A percentile compares a stretch with the other conserved stretches of the same genome.
These are phyloP conservation scores for Plagiodera versicolora DNA, from an alignment of 2,888 invertebrate species.

Conservation along the genomic window DNA sequence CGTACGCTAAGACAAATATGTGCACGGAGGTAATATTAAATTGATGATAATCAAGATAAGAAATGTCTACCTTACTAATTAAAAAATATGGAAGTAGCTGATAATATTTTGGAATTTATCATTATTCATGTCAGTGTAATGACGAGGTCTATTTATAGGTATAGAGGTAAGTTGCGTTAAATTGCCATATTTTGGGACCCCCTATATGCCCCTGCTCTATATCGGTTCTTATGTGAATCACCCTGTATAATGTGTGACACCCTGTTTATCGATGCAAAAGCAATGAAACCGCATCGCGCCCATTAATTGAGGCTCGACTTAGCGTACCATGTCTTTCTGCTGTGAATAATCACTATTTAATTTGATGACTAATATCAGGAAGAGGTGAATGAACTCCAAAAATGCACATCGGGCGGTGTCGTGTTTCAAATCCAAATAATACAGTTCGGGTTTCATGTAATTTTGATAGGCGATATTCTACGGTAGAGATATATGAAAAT, in stretches of 20 bases:
- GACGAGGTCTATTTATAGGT: too few species aligned
- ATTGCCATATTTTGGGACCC: too few species aligned
- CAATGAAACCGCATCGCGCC: conserved; percentile 22
- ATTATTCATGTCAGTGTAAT: not conserved
- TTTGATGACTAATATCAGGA: conserved; percentile 26
- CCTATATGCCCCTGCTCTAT: too few species aligned
- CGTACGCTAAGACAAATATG: too few species aligned
- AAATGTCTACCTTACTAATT: too few species aligned
- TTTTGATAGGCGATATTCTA: conserved; percentile 7
- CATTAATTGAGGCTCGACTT: conserved; percentile 20
- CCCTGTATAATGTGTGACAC: not conserved
- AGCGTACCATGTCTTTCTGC: conserved; percentile 23
- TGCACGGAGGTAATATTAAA: too few species aligned
- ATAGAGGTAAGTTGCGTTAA: too few species aligned
- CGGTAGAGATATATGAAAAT: not conserved
- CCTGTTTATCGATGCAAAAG: conserved; percentile 8
- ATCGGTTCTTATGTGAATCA: too few species aligned
- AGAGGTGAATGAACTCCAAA: conserved; percentile 21
- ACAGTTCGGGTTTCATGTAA: conserved; percentile 16
- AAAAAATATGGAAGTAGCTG: too few species aligned
- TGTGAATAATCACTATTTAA: conserved; percentile 29
- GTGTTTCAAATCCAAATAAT: conserved; percentile 20
- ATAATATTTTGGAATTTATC: too few species aligned
- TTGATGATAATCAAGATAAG: too few species aligned
- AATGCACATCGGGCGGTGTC: conserved; percentile 16